Evolutionary conservation across 2,113 vertebrate genomes (phyloP).

Genomic region (Callopanchax toddi): DNA sequence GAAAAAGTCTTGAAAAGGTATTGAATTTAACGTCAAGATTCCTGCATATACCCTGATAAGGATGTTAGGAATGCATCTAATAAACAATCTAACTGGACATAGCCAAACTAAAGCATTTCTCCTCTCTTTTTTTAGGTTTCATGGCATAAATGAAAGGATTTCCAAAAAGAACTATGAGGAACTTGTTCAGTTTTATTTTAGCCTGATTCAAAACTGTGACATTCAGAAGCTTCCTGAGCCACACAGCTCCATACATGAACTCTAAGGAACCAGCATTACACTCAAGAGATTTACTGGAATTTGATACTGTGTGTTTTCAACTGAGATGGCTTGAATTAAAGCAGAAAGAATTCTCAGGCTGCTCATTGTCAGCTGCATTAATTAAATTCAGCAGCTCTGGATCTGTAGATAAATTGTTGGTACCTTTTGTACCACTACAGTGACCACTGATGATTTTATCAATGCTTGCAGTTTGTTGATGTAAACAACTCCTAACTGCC

Average conservation of each 20-base stretch:
- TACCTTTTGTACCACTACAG: too few species aligned
- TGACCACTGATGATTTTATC: too few species aligned
- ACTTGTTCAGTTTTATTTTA: constrained; percentile 86
- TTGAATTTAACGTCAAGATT: too few species aligned
- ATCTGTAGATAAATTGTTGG: too few species aligned
- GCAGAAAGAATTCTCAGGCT: not conserved
- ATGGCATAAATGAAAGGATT: constrained; percentile 94
- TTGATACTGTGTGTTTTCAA: too few species aligned
- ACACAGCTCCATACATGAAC: constrained; percentile 82
- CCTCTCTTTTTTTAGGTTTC: constrained; percentile 77
- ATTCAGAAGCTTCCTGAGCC: constrained; percentile 69
- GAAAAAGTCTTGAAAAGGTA: too few species aligned
- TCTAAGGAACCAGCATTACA: constrained; percentile 67
- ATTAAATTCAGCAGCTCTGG: not conserved
- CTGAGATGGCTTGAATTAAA: not conserved
- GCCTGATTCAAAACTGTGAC: constrained; percentile 91
- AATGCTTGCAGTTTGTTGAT: too few species aligned
- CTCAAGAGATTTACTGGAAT: not conserved
- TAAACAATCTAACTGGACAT: not conserved
- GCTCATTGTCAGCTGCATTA: not conserved
- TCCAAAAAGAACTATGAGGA: constrained; percentile 85
- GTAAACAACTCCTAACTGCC: too few species aligned
- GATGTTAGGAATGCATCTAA: not conserved
- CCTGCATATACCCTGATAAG: too few species aligned
- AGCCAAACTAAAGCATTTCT: not conserved